phyloP scores from a whole-genome alignment of 1,140 invertebrate genomes.

The Drosophila leontia region DNA sequence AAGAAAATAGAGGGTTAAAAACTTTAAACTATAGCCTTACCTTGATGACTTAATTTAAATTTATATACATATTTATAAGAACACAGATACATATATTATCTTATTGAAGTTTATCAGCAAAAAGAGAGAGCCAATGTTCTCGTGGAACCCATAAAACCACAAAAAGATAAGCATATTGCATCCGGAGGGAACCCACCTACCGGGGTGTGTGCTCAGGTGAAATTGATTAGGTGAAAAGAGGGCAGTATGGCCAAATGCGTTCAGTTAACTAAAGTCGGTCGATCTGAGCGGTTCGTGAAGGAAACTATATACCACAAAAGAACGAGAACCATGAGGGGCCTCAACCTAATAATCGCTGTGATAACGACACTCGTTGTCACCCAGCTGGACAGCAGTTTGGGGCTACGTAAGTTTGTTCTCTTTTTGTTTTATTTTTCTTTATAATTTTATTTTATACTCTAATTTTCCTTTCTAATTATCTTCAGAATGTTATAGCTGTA shows the following conservation, averaged over 20 bases:
- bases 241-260: constrained; percentile 31
- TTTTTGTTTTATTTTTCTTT: too few species aligned
- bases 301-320: neutral
- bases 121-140: constrained; percentile 30
- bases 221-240: constrained; percentile 45
- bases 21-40: neutral
- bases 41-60: neutral
- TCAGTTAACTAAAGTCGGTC: constrained; percentile 46
- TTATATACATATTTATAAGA: neutral
- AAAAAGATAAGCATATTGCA: constrained; percentile 54
- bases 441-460: neutral
- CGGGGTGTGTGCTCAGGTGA: constrained; percentile 21
- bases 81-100: constrained; percentile 28
- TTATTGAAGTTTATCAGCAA: constrained; percentile 64
- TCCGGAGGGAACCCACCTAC: constrained; percentile 5
- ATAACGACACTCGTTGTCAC: constrained; percentile 22
- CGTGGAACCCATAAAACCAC: constrained; percentile 23
- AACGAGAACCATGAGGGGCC: constrained; percentile 16
- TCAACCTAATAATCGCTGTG: constrained; percentile 14
- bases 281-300: constrained; percentile 15
- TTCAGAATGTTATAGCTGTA: constrained; percentile 19
- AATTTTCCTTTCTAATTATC: neutral
- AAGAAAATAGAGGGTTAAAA: neutral
- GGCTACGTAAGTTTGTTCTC: neutral
- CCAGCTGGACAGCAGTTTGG: constrained; percentile 26